Evolutionary conservation across 2,113 vertebrate species (phyloP), one percentile per base, ranked within the genome.

Genomic region (Halichoeres trimaculatus): DNA sequence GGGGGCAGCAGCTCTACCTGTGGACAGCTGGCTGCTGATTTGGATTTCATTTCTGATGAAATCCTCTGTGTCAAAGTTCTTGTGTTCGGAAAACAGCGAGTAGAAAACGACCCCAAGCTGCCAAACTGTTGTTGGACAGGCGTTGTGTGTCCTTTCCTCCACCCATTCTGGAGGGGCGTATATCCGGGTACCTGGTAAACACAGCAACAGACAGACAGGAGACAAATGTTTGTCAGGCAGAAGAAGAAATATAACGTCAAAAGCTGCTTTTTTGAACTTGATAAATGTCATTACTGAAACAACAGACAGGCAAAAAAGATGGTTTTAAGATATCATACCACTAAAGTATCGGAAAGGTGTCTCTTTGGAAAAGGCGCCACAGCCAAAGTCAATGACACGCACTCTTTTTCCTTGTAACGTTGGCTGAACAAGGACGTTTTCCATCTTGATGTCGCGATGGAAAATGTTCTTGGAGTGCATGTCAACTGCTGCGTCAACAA

Each of bases 401-500:
- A 72, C 34, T 22, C 40, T 58, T 8, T 3, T 54, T 8, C 0
- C 13, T 2, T 7, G 20, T 6, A 22, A 22, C 1, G 11, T 14
- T 0, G 1, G 3, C 3, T 79, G 45, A 16, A 72, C 1, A 14
- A 79, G 30, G 48, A 67, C 24, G 9, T 73, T 79, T 22, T 54
- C 3, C 0, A 16, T 12, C n/a, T n/a, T n/a, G n/a, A n/a, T n/a
- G n/a, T 78, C 54, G 4, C 24, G 30, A 20, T 78, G 76, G 35
- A 78, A 71, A 14, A 78, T 30, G 1, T 54, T 47, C 9, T 45
- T 59, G n/a, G n/a, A n/a, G 22, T 79, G 54, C 38, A 48, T 47
- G 13, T 72, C 30, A 13, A 73, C 38, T 12, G 30, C 54, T 13
- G 76, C 48, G 2, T 72, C 61, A 26, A 78, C 76, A 24, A 66